Evolutionary conservation across 2,888 invertebrate genomes (phyloP).

Genomic region (Philopedon plagiatum): DNA sequence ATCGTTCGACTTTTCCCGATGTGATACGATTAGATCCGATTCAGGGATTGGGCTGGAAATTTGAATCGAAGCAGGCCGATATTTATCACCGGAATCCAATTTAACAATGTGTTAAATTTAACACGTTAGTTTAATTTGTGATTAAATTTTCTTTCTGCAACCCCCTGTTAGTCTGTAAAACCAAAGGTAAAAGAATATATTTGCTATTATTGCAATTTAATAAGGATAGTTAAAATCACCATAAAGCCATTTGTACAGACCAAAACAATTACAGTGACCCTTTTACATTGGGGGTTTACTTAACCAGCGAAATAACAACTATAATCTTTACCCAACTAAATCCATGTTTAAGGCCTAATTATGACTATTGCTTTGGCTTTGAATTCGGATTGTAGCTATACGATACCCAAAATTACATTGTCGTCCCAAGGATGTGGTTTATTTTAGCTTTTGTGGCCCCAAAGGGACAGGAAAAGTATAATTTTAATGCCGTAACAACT

Average conservation of each 20-base stretch:
- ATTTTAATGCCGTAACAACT: slow-evolving; percentile 12
- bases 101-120: no score
- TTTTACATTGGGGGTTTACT: slow-evolving; percentile 13
- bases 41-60: no score
- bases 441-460: slow-evolving; percentile 9
- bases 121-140: no score
- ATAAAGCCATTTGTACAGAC: slow-evolving; percentile 22
- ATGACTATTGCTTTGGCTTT: slow-evolving; percentile 49
- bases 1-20: no score
- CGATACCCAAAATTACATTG: slow-evolving; percentile 20
- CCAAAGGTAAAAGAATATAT: no score
- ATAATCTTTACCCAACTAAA: slow-evolving; percentile 49
- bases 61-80: no score
- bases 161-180: no score
- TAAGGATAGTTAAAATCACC: not conserved
- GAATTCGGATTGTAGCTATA: slow-evolving; percentile 36
- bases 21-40: no score
- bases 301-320: slow-evolving; percentile 47
- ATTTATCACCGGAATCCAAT: no score
- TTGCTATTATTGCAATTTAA: not conserved
- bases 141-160: no score
- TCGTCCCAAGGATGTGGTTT: slow-evolving; percentile 18
- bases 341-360: slow-evolving; percentile 52
- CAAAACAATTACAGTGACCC: slow-evolving; percentile 28
- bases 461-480: slow-evolving; percentile 15